Conservation (phyloP, 2,113 vertebrate genomes). For the Oxyruncus cristatus region DNA sequence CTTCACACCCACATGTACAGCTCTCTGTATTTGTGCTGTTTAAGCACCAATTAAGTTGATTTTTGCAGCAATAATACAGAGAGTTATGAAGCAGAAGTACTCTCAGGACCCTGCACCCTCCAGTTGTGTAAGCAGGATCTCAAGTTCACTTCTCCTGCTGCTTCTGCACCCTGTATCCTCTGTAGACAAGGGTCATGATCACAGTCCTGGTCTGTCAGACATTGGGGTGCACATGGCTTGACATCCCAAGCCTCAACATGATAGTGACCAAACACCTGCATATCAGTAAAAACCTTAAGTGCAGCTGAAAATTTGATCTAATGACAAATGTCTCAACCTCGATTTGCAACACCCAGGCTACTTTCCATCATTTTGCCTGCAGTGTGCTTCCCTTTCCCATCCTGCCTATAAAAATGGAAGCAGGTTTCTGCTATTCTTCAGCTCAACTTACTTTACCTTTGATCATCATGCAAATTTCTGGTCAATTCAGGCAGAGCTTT, state of each 20-base stretch:
- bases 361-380: neutral
- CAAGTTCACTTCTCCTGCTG: neutral
- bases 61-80: neutral
- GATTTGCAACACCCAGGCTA: neutral
- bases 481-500: conserved; percentile 48
- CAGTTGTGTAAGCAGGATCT: neutral
- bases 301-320: neutral
- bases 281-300: neutral
- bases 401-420: neutral
- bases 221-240: neutral
- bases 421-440: neutral
- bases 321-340: neutral
- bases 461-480: conserved; percentile 53
- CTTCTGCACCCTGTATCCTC: neutral
- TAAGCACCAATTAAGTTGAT: neutral
- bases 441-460: conserved; percentile 37
- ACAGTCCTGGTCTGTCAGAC: neutral
- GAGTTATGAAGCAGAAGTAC: neutral
- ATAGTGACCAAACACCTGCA: neutral
- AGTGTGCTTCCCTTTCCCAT: neutral
- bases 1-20: neutral
- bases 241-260: neutral
- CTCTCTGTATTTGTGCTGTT: neutral
- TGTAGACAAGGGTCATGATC: neutral
- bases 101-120: neutral